phyloP scores from a whole-genome alignment of 2,888 invertebrate species.

The Tenthredo amoena region DNA sequence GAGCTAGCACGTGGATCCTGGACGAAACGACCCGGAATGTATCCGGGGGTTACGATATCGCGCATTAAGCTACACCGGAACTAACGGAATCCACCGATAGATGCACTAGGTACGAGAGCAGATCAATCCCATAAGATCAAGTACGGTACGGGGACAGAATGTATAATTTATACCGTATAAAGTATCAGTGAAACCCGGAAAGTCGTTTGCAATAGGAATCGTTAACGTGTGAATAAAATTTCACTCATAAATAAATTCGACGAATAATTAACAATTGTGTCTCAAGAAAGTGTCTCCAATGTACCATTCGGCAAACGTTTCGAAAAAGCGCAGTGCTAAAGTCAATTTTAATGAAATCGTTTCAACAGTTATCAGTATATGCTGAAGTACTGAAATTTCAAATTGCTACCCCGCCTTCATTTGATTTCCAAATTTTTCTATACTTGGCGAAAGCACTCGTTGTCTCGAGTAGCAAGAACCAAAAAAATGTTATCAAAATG shows the following conservation, averaged over 20 bases:
- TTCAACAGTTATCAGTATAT: not conserved
- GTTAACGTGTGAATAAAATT: not conserved
- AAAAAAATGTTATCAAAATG: not conserved
- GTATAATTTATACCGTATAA: slow-evolving; percentile 4
- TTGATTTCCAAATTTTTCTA: not conserved
- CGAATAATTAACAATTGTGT: not conserved
- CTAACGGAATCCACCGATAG: slow-evolving; percentile 46
- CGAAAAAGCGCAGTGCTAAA: too few species aligned
- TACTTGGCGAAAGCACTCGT: not conserved
- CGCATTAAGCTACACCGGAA: slow-evolving; percentile 46
- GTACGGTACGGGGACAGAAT: slow-evolving; percentile 24
- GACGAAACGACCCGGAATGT: slow-evolving; percentile 46
- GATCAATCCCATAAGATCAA: slow-evolving; percentile 20
- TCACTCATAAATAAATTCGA: not conserved
- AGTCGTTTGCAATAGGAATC: not conserved
- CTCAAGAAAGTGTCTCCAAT: not conserved
- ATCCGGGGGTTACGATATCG: slow-evolving; percentile 47
- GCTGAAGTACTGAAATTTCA: not conserved
- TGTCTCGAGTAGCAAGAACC: not conserved
- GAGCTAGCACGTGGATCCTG: slow-evolving; percentile 51
- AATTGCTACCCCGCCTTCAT: not conserved
- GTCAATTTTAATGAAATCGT: too few species aligned
- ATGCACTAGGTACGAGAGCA: slow-evolving; percentile 15
- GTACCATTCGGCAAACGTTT: not conserved
- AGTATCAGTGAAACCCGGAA: not conserved